These are phyloP conservation scores for Acropternis orthonyx DNA, from an alignment of 2,797 vertebrate genomes.

Conservation along the genomic window DNA sequence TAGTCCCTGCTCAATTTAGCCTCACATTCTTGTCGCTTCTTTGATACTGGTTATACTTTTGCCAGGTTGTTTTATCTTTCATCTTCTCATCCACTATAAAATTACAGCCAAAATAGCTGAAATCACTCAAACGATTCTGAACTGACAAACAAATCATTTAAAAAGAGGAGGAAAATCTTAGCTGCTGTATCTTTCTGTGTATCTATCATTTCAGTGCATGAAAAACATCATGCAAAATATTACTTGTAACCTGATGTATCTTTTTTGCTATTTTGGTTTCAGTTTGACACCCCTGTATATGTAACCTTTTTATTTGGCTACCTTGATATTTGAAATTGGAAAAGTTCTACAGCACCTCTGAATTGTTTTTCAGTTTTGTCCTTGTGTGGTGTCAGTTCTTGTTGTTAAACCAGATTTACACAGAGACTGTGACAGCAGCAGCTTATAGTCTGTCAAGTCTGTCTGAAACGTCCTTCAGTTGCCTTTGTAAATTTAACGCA, in stretches of 20 bases:
- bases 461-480: conserved; percentile 34
- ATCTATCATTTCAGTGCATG: background rate
- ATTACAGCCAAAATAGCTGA: conserved; percentile 10
- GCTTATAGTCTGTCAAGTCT: conserved; percentile 50
- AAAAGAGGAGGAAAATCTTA: background rate
- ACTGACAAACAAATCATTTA: background rate
- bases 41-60: background rate
- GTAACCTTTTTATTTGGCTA: background rate
- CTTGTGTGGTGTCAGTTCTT: conserved; percentile 48
- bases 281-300: background rate
- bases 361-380: conserved; percentile 32
- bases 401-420: conserved; percentile 51
- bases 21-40: background rate
- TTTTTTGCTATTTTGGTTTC: background rate
- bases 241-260: background rate
- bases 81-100: background rate
- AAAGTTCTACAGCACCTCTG: background rate
- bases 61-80: background rate
- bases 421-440: conserved; percentile 43
- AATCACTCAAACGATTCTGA: background rate
- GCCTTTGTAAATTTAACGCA: conserved; percentile 35
- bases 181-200: background rate
- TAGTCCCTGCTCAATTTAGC: background rate
- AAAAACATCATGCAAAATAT: background rate
- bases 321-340: background rate